These are phyloP conservation scores for Gopherus flavomarginatus DNA, from an alignment of 2,113 vertebrate species.

Conservation along the genomic window DNA sequence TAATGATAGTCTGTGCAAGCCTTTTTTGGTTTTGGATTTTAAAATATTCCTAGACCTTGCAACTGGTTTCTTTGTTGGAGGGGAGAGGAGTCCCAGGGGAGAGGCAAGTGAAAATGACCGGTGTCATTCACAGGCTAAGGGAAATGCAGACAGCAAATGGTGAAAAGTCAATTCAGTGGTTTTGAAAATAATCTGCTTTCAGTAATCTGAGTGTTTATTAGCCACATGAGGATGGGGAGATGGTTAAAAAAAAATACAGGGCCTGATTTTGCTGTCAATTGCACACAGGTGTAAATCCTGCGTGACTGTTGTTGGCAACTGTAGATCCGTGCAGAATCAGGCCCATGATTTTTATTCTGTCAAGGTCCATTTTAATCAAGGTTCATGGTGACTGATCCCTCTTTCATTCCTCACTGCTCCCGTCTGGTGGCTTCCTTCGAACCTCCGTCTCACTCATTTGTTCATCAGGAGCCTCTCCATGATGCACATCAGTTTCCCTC, in stretches of 20 bases:
- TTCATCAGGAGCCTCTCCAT: not conserved
- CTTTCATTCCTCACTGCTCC: not conserved
- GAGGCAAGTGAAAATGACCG: not conserved
- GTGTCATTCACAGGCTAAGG: not conserved
- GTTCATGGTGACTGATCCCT: not conserved
- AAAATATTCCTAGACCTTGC: not conserved
- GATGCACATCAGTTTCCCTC: not conserved
- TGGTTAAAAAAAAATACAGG: not conserved
- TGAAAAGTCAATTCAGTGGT: not conserved
- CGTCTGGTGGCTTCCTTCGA: not conserved
- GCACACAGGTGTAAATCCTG: not conserved
- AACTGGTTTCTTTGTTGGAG: not conserved
- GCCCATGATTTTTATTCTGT: not conserved
- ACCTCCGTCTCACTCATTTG: not conserved
- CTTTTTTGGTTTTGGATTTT: not conserved
- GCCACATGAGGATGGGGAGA: not conserved
- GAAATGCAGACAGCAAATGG: not conserved
- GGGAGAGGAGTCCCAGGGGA: not conserved
- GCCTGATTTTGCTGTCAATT: not conserved
- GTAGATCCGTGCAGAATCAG: not conserved
- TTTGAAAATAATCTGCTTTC: not conserved
- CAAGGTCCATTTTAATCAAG: not conserved
- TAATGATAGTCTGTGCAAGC: not conserved
- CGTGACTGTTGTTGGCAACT: accelerated
- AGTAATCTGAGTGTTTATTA: not conserved